phyloP scores from a whole-genome alignment of 2,113 vertebrate species.

The Notechis scutatus region DNA sequence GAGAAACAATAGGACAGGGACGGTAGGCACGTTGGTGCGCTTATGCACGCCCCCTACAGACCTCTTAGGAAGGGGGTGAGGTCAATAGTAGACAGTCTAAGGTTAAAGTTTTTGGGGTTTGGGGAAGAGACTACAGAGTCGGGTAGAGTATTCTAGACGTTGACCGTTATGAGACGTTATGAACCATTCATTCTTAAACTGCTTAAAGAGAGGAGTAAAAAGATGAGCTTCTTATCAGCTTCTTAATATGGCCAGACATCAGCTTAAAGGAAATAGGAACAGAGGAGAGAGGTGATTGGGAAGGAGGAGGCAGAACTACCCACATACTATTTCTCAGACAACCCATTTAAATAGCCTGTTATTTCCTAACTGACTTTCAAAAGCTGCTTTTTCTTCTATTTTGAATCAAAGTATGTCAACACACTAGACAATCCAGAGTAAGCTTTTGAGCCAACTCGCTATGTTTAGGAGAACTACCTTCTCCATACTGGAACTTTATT shows the following conservation, averaged over 20 bases:
- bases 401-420: not conserved
- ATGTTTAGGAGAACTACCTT: not conserved
- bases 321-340: not conserved
- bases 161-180: too few relatives aligned
- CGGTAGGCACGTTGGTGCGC: too few relatives aligned
- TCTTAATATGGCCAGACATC: not conserved
- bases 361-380: not conserved
- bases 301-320: not conserved
- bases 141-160: too few relatives aligned
- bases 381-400: not conserved
- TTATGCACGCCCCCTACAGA: too few relatives aligned
- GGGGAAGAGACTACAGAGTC: too few relatives aligned
- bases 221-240: not conserved
- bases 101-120: too few relatives aligned
- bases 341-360: not conserved
- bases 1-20: too few relatives aligned
- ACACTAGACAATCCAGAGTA: not conserved
- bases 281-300: not conserved
- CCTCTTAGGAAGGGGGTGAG: too few relatives aligned
- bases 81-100: too few relatives aligned
- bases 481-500: not conserved
- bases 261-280: not conserved
- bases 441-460: not conserved
- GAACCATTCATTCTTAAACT: not conserved
- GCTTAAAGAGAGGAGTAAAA: not conserved